phyloP scores from a whole-genome alignment of 2,888 invertebrate genomes.

The Dinocampus coccinellae region DNA sequence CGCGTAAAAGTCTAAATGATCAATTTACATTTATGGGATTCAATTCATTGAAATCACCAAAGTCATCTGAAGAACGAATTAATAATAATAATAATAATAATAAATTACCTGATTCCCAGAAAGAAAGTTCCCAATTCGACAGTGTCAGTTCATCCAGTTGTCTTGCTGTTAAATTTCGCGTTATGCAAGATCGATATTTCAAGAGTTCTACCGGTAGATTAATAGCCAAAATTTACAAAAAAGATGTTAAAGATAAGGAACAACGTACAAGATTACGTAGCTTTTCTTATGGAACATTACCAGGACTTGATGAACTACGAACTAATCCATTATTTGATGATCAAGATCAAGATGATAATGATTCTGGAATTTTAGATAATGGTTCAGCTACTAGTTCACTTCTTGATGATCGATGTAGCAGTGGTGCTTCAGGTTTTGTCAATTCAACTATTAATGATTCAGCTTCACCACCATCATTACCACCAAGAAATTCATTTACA shows the following conservation, averaged over 20 bases:
- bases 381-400: constrained; percentile 79
- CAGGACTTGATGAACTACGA: constrained; percentile 80
- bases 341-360: constrained; percentile 79
- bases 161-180: constrained; percentile 78
- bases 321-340: constrained; percentile 77
- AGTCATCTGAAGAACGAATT: constrained; percentile 50
- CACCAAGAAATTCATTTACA: constrained; percentile 57
- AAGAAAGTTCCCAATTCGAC: constrained; percentile 53
- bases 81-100: constrained; percentile 42
- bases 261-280: constrained; percentile 72
- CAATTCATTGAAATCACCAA: constrained; percentile 47
- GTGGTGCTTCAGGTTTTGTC: constrained; percentile 55
- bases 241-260: constrained; percentile 58
- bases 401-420: constrained; percentile 68
- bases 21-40: constrained; percentile 57
- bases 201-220: constrained; percentile 79
- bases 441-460: constrained; percentile 42
- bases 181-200: constrained; percentile 79
- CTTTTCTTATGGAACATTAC: constrained; percentile 82
- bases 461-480: constrained; percentile 57
- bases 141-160: constrained; percentile 69
- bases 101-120: constrained; percentile 9
- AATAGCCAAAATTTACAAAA: constrained; percentile 76
- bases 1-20: constrained; percentile 46
- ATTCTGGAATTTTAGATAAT: constrained; percentile 82